Conservation (phyloP, 2,113 vertebrate genomes). For the Oceanodroma tethys region DNA sequence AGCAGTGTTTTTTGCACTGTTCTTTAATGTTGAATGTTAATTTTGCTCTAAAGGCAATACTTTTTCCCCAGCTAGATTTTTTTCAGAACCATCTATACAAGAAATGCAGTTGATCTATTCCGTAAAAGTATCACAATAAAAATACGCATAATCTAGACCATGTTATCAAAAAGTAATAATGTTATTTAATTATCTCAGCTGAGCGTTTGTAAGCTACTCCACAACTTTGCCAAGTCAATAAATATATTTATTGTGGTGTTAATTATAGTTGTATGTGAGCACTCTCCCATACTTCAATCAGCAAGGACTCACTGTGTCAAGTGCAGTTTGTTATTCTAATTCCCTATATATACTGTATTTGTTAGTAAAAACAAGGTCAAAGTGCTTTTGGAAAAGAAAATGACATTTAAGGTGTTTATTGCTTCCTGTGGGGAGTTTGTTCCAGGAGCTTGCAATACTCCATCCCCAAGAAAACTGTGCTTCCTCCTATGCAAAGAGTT, state of each 20-base stretch:
- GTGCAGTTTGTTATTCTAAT: not conserved
- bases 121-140: not conserved
- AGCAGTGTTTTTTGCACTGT: not conserved
- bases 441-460: not conserved
- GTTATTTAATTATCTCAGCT: not conserved
- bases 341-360: not conserved
- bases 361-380: not conserved
- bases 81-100: not conserved
- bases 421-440: not conserved
- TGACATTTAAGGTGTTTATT: not conserved
- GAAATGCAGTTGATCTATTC: not conserved
- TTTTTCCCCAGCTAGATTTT: not conserved
- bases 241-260: not conserved
- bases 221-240: not conserved
- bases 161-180: not conserved
- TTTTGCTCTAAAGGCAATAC: not conserved
- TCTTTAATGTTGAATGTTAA: not conserved
- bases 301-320: not conserved
- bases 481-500: not conserved
- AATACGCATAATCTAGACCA: not conserved
- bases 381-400: not conserved
- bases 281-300: not conserved
- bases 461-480: not conserved
- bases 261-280: not conserved
- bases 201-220: not conserved